phyloP scores from a whole-genome alignment of 2,888 invertebrate species.

The Teleiodes luculella region DNA sequence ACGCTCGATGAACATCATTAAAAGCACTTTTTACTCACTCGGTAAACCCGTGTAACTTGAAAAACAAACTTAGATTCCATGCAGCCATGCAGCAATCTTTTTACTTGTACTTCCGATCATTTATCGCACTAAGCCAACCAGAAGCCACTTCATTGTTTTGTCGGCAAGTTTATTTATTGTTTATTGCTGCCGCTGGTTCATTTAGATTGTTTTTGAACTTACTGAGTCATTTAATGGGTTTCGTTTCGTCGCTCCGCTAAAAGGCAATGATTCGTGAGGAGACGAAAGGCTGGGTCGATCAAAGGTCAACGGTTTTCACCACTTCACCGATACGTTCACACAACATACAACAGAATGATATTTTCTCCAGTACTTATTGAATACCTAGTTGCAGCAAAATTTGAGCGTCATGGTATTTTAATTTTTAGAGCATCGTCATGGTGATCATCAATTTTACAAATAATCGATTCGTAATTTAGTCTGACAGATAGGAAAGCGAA shows the following conservation, averaged over 20 bases:
- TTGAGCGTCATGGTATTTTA: no score
- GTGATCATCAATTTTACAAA: no score
- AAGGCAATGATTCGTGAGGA: background rate
- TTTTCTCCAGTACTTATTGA: no score
- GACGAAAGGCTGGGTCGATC: background rate
- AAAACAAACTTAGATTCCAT: background rate
- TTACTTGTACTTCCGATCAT: no score
- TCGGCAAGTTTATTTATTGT: slow-evolving; percentile 2
- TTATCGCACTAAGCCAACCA: no score
- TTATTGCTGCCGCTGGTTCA: background rate
- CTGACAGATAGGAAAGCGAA: slow-evolving; percentile 20
- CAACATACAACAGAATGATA: no score
- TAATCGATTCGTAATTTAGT: slow-evolving; percentile 11
- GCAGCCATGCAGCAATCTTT: no score
- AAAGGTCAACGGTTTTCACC: slow-evolving; percentile 19
- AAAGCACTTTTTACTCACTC: background rate
- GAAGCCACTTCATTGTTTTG: slow-evolving; percentile 14
- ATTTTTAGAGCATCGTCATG: no score
- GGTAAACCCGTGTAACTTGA: slow-evolving; percentile 7
- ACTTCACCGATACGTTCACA: slow-evolving; percentile 9
- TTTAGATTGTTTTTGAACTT: slow-evolving; percentile 6
- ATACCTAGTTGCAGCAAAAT: no score
- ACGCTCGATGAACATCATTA: slow-evolving; percentile 11
- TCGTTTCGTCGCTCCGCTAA: slow-evolving; percentile 2
- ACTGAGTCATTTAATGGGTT: slow-evolving; percentile 2